These are phyloP conservation scores for Scomber japonicus DNA, from an alignment of 2,113 vertebrate species.

Conservation along the genomic window DNA sequence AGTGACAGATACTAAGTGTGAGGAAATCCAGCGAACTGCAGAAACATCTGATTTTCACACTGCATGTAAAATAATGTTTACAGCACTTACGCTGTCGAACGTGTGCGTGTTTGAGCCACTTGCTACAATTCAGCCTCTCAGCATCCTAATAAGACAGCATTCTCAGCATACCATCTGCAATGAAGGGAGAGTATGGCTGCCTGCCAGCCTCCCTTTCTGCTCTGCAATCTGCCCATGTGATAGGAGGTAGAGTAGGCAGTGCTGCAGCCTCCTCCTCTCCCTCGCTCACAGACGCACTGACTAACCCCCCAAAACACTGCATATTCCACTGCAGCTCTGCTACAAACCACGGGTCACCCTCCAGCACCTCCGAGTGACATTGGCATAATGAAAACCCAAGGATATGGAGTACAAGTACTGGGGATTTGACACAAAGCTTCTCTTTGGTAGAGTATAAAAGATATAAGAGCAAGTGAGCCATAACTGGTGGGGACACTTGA, in stretches of 20 bases:
- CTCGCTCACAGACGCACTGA: conserved; percentile 39
- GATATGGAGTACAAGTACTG: conserved; percentile 66
- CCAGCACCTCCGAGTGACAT: conserved; percentile 67
- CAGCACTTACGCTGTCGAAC: conserved; percentile 1
- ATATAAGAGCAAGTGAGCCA: conserved; percentile 68
- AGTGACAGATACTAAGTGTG: not conserved
- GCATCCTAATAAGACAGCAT: conserved; percentile 71
- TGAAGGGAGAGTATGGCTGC: conserved; percentile 73
- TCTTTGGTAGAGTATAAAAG: conserved; percentile 65
- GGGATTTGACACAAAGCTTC: conserved; percentile 74
- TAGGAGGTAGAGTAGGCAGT: conserved; percentile 76
- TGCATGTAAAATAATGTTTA: conserved; percentile 11
- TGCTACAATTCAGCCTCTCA: conserved; percentile 43
- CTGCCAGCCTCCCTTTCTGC: conserved; percentile 84
- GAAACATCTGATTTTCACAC: conserved; percentile 1
- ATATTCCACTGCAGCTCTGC: conserved; percentile 76
- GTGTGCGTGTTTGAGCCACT: conserved; percentile 32
- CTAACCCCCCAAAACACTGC: conserved; percentile 67
- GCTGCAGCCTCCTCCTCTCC: conserved; percentile 74
- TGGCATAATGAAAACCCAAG: conserved; percentile 74
- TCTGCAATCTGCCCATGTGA: conserved; percentile 82
- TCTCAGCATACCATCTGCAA: conserved; percentile 86
- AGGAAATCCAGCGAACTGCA: not conserved
- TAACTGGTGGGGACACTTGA: conserved; percentile 63
- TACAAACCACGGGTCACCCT: conserved; percentile 72